phyloP scores from a whole-genome alignment of 2,113 vertebrate genomes.

The Dicentrarchus labrax region DNA sequence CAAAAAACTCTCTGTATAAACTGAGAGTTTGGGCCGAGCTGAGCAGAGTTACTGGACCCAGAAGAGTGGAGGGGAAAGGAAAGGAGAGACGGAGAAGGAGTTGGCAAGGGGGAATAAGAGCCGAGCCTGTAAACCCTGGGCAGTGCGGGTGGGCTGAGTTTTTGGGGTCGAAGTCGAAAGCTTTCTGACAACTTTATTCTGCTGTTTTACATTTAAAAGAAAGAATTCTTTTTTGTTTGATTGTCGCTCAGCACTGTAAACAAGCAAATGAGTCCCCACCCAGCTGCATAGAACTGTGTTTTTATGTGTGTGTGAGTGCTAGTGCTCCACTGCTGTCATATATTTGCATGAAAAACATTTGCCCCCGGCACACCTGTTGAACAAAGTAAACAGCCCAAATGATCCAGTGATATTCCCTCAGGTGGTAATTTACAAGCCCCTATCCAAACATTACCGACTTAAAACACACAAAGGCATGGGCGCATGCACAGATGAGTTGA shows the following conservation, averaged over 20 bases:
- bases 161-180: slow-evolving; percentile 54
- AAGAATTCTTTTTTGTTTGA: slow-evolving; percentile 20
- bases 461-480: slow-evolving; percentile 14
- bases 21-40: slow-evolving; percentile 26
- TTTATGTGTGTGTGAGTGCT: not conserved
- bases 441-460: slow-evolving; percentile 37
- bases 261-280: slow-evolving; percentile 2
- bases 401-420: slow-evolving; percentile 55
- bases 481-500: not conserved
- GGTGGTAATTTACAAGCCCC: slow-evolving; percentile 52
- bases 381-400: slow-evolving; percentile 34
- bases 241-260: slow-evolving; percentile 32
- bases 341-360: slow-evolving; percentile 55
- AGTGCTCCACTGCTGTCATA: not conserved
- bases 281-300: not conserved
- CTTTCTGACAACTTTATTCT: slow-evolving; percentile 53
- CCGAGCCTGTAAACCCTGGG: not conserved
- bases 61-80: slow-evolving; percentile 37
- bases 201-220: slow-evolving; percentile 25
- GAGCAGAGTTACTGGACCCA: slow-evolving; percentile 49
- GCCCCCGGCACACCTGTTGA: slow-evolving; percentile 53
- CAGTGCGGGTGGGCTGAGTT: slow-evolving; percentile 71
- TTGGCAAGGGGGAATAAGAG: slow-evolving; percentile 15
- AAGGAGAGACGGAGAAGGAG: slow-evolving; percentile 15
- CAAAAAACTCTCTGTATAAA: slow-evolving; percentile 43